phyloP scores from a whole-genome alignment of 2,797 vertebrate species.

The Ceyx erithaca region DNA sequence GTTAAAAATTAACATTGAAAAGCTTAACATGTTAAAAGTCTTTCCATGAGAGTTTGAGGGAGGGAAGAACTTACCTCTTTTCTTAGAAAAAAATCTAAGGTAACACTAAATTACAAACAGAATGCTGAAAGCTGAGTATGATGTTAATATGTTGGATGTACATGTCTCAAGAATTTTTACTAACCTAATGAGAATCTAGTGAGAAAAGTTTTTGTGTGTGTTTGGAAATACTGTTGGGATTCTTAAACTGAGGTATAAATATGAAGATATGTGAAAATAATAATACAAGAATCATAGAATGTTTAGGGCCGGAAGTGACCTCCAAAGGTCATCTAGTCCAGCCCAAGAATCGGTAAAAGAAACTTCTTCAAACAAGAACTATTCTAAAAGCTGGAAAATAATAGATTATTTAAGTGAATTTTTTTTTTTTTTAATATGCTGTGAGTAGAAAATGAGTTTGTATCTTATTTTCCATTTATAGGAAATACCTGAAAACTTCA shows the following conservation, averaged over 20 bases:
- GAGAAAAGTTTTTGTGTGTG: neutral
- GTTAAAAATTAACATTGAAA: neutral
- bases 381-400: neutral
- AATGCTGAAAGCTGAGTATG: neutral
- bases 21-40: neutral
- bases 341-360: neutral
- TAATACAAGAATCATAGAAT: neutral
- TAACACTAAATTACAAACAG: neutral
- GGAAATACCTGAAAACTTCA: constrained; percentile 91
- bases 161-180: neutral
- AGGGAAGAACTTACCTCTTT: neutral
- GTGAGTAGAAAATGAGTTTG: constrained; percentile 12
- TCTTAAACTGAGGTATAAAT: neutral
- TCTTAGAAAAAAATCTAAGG: neutral
- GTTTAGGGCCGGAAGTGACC: too few relatives aligned
- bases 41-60: neutral
- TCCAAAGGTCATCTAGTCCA: too few relatives aligned
- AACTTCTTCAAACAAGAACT: neutral
- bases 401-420: neutral
- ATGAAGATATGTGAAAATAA: too few relatives aligned
- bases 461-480: constrained; percentile 74
- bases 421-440: neutral
- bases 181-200: neutral
- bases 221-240: neutral
- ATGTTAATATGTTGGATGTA: neutral